These are phyloP conservation scores for Chaitophorus viminalis DNA, from an alignment of 2,888 invertebrate genomes.

Conservation along the genomic window DNA sequence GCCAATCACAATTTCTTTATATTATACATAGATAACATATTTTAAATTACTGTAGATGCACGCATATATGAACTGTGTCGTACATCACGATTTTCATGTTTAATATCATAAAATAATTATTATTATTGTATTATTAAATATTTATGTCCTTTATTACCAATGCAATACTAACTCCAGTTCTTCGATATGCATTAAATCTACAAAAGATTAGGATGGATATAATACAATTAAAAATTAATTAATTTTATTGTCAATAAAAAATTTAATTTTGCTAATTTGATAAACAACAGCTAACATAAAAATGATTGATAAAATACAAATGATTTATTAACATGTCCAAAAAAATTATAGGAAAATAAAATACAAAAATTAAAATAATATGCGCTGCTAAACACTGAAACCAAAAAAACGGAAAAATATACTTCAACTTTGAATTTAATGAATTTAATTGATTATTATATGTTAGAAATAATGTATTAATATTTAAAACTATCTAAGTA, in stretches of 20 bases:
- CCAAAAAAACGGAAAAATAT: too few species aligned
- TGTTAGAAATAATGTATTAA: too few species aligned
- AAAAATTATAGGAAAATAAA: too few species aligned
- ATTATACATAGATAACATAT: conserved; percentile 29
- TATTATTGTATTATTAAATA: neutral
- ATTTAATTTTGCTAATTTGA: neutral
- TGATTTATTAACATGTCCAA: too few species aligned
- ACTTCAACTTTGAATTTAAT: too few species aligned
- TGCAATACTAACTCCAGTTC: neutral
- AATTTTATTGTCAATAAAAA: neutral
- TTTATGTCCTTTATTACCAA: neutral
- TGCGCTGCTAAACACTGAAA: too few species aligned
- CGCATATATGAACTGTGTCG: neutral
- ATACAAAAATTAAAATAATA: too few species aligned
- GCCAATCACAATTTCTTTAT: conserved; percentile 23
- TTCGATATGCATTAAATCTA: neutral
- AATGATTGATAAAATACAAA: too few species aligned
- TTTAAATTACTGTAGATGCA: neutral
- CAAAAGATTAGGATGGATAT: neutral
- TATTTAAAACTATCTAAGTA: too few species aligned
- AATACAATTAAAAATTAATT: neutral
- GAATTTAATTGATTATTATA: too few species aligned
- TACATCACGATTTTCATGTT: neutral
- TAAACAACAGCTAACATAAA: neutral
- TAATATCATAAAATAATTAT: neutral